A percentile compares a stretch with the other conserved stretches of the same genome.
Conservation (phyloP, 2,797 vertebrate species). For the Scolopax rusticola region DNA sequence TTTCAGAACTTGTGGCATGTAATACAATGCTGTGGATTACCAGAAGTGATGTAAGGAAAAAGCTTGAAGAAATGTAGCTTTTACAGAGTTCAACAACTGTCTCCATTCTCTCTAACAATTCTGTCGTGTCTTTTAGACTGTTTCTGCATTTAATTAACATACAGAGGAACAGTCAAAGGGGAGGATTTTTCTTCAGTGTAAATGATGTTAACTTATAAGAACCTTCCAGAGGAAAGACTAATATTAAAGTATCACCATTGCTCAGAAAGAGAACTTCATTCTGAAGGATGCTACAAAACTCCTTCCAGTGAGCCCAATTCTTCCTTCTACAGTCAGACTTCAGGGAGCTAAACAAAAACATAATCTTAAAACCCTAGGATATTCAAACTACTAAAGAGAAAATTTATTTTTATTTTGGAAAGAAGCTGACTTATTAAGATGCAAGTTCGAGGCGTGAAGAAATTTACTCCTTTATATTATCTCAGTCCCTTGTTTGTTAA, state of each 20-base stretch:
- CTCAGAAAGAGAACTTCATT: not conserved
- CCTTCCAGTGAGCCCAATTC: not conserved
- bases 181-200: not conserved
- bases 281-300: not conserved
- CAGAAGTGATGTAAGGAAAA: not conserved
- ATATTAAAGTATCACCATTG: not conserved
- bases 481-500: not conserved
- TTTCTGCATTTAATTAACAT: not conserved
- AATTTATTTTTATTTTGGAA: not conserved
- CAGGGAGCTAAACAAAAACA: not conserved
- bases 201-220: not conserved
- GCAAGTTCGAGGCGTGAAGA: not conserved
- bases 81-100: not conserved
- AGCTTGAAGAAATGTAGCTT: not conserved
- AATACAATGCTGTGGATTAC: not conserved
- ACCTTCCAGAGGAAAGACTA: not conserved
- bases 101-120: not conserved
- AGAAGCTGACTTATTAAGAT: not conserved
- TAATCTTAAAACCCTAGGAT: not conserved
- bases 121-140: not conserved
- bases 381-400: not conserved
- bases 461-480: not conserved
- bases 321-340: not conserved
- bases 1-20: not conserved
- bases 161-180: not conserved